These are phyloP conservation scores for Pelecanus crispus DNA, from an alignment of 2,113 vertebrate species.

Conservation along the genomic window DNA sequence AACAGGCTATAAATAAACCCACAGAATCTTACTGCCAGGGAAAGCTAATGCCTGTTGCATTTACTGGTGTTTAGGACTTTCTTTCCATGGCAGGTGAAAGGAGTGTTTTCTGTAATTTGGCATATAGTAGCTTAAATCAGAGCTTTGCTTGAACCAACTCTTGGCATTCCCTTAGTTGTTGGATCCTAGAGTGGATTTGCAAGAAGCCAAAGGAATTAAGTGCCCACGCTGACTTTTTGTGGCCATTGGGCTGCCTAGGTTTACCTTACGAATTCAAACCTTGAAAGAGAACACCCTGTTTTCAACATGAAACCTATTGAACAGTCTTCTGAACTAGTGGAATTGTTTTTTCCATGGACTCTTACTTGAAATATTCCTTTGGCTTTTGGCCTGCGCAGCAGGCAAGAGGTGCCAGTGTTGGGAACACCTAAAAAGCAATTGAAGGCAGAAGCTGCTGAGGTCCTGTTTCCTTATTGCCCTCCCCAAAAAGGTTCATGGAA, in stretches of 20 bases:
- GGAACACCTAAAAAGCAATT: constrained; percentile 30
- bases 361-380: background rate
- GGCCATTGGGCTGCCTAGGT: background rate
- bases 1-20: background rate
- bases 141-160: background rate
- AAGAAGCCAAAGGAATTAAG: background rate
- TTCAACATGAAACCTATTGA: background rate
- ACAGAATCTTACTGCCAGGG: background rate
- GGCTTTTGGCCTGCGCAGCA: background rate
- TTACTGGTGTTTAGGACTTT: background rate
- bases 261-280: background rate
- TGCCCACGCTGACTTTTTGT: background rate
- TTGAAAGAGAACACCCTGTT: background rate
- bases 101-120: background rate
- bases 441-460: constrained; percentile 29
- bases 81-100: background rate
- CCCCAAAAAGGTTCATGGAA: constrained; percentile 30
- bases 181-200: background rate
- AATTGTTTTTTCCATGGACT: background rate
- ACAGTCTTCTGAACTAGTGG: background rate
- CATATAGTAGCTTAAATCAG: background rate
- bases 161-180: background rate
- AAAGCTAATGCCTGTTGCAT: background rate
- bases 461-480: constrained; percentile 48
- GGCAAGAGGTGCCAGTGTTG: background rate